Evolutionary conservation across 2,888 invertebrate species (phyloP).

Genomic region (Cataglyphis cursor): DNA sequence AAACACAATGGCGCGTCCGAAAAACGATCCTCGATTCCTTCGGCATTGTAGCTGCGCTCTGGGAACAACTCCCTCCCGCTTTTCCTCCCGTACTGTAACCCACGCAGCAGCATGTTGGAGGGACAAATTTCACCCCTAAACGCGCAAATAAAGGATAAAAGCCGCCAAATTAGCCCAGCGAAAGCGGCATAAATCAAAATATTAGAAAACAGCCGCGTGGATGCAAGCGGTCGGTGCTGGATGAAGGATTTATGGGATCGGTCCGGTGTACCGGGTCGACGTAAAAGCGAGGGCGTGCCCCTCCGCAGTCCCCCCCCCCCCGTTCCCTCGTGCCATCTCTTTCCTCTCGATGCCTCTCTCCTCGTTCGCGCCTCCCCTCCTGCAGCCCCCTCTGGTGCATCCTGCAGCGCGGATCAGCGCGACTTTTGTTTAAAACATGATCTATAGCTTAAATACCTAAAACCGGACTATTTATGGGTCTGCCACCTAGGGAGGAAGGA

Average conservation of each 20-base stretch:
- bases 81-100: not conserved
- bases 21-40: constrained; percentile 66
- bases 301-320: constrained; percentile 49
- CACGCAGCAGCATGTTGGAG: constrained; percentile 52
- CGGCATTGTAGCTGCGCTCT: constrained; percentile 60
- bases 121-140: constrained; percentile 84
- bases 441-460: constrained; percentile 85
- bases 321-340: constrained; percentile 58
- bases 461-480: constrained; percentile 84
- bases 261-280: constrained; percentile 70
- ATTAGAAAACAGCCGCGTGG: constrained; percentile 84
- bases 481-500: constrained; percentile 59
- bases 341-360: constrained; percentile 55
- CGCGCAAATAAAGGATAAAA: constrained; percentile 85
- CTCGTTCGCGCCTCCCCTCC: constrained; percentile 62
- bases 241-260: constrained; percentile 86
- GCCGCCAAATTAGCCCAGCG: constrained; percentile 84
- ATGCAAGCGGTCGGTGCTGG: constrained; percentile 71
- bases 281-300: constrained; percentile 77
- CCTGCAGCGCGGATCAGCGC: constrained; percentile 81
- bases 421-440: constrained; percentile 86
- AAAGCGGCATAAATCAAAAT: constrained; percentile 86
- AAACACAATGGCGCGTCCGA: constrained; percentile 64
- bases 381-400: constrained; percentile 67
- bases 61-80: constrained; percentile 39